Evolutionary conservation across 1,140 invertebrate genomes (phyloP), one percentile per base, ranked within the genome.

Genomic region (Aricia agestis): DNA sequence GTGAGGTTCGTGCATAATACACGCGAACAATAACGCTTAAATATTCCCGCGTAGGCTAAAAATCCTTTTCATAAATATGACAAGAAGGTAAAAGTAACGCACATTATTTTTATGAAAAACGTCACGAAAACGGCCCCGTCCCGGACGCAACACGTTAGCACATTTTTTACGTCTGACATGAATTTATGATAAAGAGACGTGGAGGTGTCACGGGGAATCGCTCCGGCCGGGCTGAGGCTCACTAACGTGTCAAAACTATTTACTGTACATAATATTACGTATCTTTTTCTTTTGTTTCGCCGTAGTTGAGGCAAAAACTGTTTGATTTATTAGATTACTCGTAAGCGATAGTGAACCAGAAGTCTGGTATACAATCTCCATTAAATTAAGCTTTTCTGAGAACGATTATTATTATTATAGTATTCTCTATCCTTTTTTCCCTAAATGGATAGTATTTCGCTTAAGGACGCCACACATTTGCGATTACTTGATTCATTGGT

Each of bases 151-250:
- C 69, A 72, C 71, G 70, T 72, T 68, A 74, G 69, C 68, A 71
- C 70, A 71, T 76, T 77, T 78, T 82, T 80, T 76, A 77, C 72
- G 74, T 79, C 78, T 76, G 74, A 80, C 76, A 74, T 68, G 71
- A 76, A 82, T 83, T 80, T 81, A 81, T 81, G 76, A 77, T 73
- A 76, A 77, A 80, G 78, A 70, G 76, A 77, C 19, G 59, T 63
- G 17, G 11, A 52, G 11, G 45, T 52, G 45, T 52, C 45, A 52
- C 11, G 45, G 45, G 13, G 45, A 52, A 52, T 52, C 10, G 10
- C 11, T 13, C 1, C 11, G 9, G 13, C 45, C 11, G 0, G 10
- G 11, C 45, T 15, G 45, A 52, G 45, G 45, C 45, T 52, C 9
- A 52, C 45, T 13, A 52, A 52, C 10, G 11, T 52, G 45, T 52